phyloP scores from a whole-genome alignment of 2,797 vertebrate genomes.

The Gambelia wislizenii region DNA sequence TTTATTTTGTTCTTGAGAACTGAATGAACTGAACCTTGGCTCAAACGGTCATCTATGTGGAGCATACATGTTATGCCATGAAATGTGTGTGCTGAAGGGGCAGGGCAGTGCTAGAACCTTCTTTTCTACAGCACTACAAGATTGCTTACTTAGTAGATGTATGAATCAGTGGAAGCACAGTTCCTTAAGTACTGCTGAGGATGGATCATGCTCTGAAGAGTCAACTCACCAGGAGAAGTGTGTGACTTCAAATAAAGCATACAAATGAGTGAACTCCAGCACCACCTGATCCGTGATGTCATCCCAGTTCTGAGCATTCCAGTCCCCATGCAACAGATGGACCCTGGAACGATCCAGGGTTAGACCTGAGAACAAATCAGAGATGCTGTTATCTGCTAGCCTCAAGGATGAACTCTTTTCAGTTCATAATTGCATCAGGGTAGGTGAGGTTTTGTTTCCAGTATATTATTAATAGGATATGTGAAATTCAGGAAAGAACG shows the following conservation, averaged over 20 bases:
- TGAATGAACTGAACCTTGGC: not conserved
- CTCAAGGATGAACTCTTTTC: not conserved
- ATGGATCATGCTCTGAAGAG: not conserved
- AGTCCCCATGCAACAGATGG: constrained; percentile 88
- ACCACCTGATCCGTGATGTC: constrained; percentile 91
- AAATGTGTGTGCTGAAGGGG: no score
- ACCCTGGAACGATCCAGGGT: constrained; percentile 87
- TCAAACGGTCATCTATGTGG: not conserved
- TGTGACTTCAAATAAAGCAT: constrained; percentile 91
- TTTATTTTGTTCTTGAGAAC: not conserved
- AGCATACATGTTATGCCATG: not conserved
- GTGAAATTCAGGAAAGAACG: not conserved
- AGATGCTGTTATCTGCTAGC: constrained; percentile 19
- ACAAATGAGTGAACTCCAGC: constrained; percentile 90
- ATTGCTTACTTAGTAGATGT: not conserved
- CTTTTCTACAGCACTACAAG: not conserved
- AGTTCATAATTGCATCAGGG: not conserved
- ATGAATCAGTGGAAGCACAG: not conserved
- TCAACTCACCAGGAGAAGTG: constrained; percentile 94
- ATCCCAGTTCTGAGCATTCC: constrained; percentile 87
- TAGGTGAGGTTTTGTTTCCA: not conserved
- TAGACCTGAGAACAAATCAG: constrained; percentile 77
- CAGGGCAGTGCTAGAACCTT: not conserved
- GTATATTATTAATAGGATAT: not conserved
- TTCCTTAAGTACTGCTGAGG: not conserved